A percentile compares a stretch with the other conserved stretches of the same genome.
These are phyloP conservation scores for Rhinella marina DNA, from an alignment of 2,797 vertebrate species.

Conservation along the genomic window DNA sequence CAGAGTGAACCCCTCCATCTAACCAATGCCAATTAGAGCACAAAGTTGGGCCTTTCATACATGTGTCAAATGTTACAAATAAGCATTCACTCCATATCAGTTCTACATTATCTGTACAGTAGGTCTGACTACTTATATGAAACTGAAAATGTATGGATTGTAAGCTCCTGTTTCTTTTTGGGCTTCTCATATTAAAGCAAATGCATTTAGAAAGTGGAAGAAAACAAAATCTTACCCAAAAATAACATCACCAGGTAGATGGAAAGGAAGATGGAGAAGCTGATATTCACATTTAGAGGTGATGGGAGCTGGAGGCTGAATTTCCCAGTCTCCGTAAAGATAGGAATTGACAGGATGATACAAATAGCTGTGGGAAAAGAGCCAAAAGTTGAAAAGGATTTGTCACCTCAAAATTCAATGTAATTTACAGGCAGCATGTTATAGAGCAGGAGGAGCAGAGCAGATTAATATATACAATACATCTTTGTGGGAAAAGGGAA, in stretches of 20 bases:
- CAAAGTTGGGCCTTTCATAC: too few species aligned
- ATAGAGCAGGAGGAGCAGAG: too few species aligned
- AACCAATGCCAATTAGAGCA: too few species aligned
- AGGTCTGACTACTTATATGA: background rate
- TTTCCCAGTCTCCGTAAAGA: conserved; percentile 87
- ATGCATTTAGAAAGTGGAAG: background rate
- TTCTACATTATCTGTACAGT: background rate
- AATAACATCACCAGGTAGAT: conserved; percentile 85
- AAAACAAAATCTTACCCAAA: conserved; percentile 80
- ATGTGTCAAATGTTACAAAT: too few species aligned
- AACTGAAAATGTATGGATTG: background rate
- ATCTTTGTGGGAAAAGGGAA: too few species aligned
- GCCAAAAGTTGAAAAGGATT: background rate
- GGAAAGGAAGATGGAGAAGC: conserved; percentile 87
- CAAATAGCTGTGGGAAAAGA: conserved; percentile 78
- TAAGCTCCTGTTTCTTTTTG: background rate
- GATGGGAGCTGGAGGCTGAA: conserved; percentile 87
- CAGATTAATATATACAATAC: too few species aligned
- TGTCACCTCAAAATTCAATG: too few species aligned
- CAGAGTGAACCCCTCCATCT: too few species aligned
- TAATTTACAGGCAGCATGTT: too few species aligned
- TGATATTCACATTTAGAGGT: conserved; percentile 81
- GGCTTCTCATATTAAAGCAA: background rate
- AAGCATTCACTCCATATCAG: too few species aligned
- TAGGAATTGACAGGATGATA: conserved; percentile 88